A percentile compares a stretch with the other conserved stretches of the same genome.
Evolutionary conservation across 92 coral and sea anemone species (phyloP).

Genomic region (Paragorgia papillata): DNA sequence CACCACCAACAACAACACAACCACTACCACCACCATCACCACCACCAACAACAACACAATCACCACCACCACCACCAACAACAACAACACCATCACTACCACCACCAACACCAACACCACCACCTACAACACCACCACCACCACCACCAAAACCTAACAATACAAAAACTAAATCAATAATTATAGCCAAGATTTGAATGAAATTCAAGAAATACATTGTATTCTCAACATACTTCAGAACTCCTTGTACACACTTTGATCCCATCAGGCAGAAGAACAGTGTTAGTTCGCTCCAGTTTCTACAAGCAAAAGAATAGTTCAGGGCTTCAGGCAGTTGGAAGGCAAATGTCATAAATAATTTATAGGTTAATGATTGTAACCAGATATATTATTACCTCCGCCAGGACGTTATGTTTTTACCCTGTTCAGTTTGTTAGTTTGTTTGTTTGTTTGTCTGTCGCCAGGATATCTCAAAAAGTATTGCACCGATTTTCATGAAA

Average conservation of each 20-base stretch:
- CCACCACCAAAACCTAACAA: not conserved
- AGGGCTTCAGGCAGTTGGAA: not conserved
- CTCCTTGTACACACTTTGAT: constrained; percentile 87
- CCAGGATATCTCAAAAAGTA: too few relatives aligned
- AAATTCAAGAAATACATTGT: too few relatives aligned
- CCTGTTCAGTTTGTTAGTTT: too few relatives aligned
- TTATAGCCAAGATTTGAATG: too few relatives aligned
- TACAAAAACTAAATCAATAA: not conserved
- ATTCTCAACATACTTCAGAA: constrained; percentile 96
- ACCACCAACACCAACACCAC: not conserved
- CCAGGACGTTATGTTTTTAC: too few relatives aligned
- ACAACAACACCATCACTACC: not conserved
- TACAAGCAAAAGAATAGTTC: not conserved
- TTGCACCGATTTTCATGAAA: too few relatives aligned
- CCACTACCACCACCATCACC: not conserved
- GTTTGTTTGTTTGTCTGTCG: too few relatives aligned
- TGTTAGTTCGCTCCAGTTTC: constrained; percentile 90
- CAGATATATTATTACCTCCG: too few relatives aligned
- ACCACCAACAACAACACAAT: not conserved
- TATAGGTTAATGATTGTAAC: too few relatives aligned
- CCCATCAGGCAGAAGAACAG: constrained; percentile 88
- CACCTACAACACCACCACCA: not conserved
- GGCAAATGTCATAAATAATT: too few relatives aligned
- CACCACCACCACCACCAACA: not conserved
- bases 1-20: not conserved